Evolutionary conservation across 2,113 vertebrate species (phyloP), one percentile per base, ranked within the genome.

Genomic region (Ranitomeya variabilis): DNA sequence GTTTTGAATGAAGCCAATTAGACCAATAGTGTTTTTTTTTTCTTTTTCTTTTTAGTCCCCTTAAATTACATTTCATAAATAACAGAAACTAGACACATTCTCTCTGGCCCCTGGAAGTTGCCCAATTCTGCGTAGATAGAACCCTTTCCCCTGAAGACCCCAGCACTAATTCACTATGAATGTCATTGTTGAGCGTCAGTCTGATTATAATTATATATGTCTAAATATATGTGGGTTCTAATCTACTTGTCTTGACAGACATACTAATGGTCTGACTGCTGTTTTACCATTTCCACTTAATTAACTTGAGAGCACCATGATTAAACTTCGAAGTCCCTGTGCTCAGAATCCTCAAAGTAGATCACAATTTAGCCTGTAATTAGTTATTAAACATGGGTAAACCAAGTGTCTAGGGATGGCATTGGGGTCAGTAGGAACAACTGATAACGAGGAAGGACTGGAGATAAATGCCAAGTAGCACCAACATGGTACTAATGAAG

Each of bases 301-400:
- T 84, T 84, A 84, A 84, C 82, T 69, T 55, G n/a, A 66, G 45
- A 84, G 51, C 82, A 26, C 64, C 64, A 84, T 84, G 82, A 84
- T 84, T 84, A 71, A 84, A 84, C 82, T 15, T 55, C 11, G 51
- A 55, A 71, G 55, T 84, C 82, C 82, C 82, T 18, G 45, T 19
- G 82, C 82, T 84, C 64, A 14, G n/a, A 26, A 66, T 84, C 45
- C 82, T 84, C 60, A 69, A 71, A 84, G 82, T 84, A 71, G 64
- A 84, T 84, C 82, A 84, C 82, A 71, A 55, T 71, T 84, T 55
- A 71, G 51, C 64, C 62, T 15, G 52, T 84, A 84, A 84, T 84
- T 84, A 84, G 82, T 84, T 84, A 84, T 84, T 84, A 71, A 84
- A 84, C 82, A 84, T 84, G 51, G 82, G 82, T 84, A 84, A 81